Base-by-base conservation (phyloP, 2,797 vertebrate species). In the Craterocephalus amniculus region DNA sequence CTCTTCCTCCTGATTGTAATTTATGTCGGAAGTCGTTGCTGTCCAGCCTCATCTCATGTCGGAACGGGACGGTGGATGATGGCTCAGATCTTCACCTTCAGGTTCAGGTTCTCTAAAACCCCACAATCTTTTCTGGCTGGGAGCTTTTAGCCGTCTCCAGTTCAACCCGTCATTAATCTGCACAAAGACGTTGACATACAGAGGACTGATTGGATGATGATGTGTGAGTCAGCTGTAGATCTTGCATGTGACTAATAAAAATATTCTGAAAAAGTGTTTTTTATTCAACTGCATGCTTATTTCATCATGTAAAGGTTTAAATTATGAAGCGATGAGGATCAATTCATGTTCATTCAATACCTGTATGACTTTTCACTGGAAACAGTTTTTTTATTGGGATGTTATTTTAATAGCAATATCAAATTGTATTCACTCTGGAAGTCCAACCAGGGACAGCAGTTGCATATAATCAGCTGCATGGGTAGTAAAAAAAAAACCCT, bases 11-110 rank as follows among this genome's bases (percentile, higher is more conserved):
- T 93, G 93, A 94, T 94, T 93, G 83, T 90, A 92, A 92, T 93
- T 94, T 91, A 93, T 90, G 91, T 90, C 92, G 91, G 94, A 95
- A 93, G 90, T 86, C 84, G 80, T 89, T 84, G 87, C 86, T 87
- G 4, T 92, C 89, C 87, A 74, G 71, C 56, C 36, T 51, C 35
- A 20, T 68, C 83, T 63, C 70, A 90, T 49, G 32, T 87, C 87
- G 62, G 74, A 79, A 89, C 84, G 78, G 62, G 57, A 63, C 48
- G 77, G 63, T 83, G 79, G 82, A 73, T 59, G 36, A 59, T 69
- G 71, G 72, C 38, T 70, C 83, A n/a, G n/a, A 67, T 71, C 54
- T 18, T 73, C 56, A 36, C 35, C 35, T 36, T 36, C 35, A 36
- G 10, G 9, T 36, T 36, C 10, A 36, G 35, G 1, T 36, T 2